A percentile compares a stretch with the other conserved stretches of the same genome.
Evolutionary conservation across 2,113 vertebrate species (phyloP).

Genomic region (Petaurus breviceps): DNA sequence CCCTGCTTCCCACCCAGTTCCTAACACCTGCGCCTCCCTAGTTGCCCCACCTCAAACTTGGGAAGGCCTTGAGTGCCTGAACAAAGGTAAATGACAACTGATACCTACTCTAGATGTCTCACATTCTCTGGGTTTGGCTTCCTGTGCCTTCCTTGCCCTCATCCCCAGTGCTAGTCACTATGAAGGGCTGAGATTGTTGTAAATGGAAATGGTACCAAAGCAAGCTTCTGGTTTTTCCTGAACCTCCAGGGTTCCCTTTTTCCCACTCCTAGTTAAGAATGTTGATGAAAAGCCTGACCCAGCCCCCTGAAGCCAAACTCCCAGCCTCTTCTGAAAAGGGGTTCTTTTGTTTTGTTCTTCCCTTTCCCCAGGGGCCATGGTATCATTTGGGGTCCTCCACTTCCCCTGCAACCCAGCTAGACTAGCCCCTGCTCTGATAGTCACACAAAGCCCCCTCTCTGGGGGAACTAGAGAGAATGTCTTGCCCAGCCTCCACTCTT

Average conservation of each 20-base stretch:
- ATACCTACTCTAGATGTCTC: not conserved
- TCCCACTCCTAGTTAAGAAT: not conserved
- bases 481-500: constrained; percentile 1
- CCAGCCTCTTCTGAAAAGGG: not conserved
- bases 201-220: not conserved
- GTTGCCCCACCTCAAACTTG: not conserved
- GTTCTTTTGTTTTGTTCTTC: constrained; percentile 30
- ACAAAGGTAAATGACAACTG: not conserved
- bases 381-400: not conserved
- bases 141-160: not conserved
- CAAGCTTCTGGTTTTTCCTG: not conserved
- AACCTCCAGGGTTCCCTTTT: not conserved
- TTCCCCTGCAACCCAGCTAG: constrained; percentile 1
- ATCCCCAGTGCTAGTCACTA: not conserved
- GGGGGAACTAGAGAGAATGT: not conserved
- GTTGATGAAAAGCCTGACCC: not conserved
- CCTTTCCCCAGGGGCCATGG: not conserved
- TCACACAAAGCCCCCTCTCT: not conserved
- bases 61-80: not conserved
- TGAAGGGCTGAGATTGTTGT: not conserved
- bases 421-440: not conserved
- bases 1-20: not conserved
- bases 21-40: not conserved
- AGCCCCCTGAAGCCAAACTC: not conserved
- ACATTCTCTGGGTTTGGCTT: not conserved